Conservation (phyloP, 2,888 invertebrate genomes). For the Sphaeridia pumilis region DNA sequence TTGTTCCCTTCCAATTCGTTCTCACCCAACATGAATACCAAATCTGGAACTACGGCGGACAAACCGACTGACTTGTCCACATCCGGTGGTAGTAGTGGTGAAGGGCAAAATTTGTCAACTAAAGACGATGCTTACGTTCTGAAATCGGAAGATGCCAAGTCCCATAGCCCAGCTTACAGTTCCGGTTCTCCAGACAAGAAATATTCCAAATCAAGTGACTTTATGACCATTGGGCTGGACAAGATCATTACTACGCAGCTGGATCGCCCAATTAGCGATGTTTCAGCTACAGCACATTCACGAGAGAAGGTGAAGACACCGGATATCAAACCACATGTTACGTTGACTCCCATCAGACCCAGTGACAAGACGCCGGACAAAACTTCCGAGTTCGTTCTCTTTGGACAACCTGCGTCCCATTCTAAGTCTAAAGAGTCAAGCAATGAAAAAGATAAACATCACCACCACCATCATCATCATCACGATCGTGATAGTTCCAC, state of each 20-base stretch:
- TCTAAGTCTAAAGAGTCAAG: slow-evolving; percentile 16
- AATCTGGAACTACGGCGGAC: slow-evolving; percentile 1
- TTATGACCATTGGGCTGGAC: slow-evolving; percentile 25
- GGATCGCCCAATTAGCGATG: slow-evolving; percentile 31
- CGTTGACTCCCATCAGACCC: slow-evolving; percentile 26
- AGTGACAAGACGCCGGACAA: slow-evolving; percentile 12
- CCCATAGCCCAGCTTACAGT: not conserved
- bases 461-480: no score
- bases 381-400: slow-evolving; percentile 2
- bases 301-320: slow-evolving; percentile 22
- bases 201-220: slow-evolving; percentile 6
- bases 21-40: slow-evolving; percentile 8
- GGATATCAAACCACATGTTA: slow-evolving; percentile 35
- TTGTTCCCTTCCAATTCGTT: slow-evolving; percentile 20
- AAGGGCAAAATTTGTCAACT: not conserved
- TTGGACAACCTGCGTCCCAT: slow-evolving; percentile 1
- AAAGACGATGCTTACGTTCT: slow-evolving; percentile 11
- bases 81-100: not conserved
- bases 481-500: slow-evolving; percentile 13
- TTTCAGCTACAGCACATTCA: slow-evolving; percentile 2
- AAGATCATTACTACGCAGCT: slow-evolving; percentile 31
- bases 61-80: not conserved
- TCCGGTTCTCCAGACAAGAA: not conserved
- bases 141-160: slow-evolving; percentile 10
- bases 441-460: slow-evolving; percentile 21